These are phyloP conservation scores for Batillaria attramentaria DNA, from an alignment of 1,140 invertebrate species.

Conservation along the genomic window DNA sequence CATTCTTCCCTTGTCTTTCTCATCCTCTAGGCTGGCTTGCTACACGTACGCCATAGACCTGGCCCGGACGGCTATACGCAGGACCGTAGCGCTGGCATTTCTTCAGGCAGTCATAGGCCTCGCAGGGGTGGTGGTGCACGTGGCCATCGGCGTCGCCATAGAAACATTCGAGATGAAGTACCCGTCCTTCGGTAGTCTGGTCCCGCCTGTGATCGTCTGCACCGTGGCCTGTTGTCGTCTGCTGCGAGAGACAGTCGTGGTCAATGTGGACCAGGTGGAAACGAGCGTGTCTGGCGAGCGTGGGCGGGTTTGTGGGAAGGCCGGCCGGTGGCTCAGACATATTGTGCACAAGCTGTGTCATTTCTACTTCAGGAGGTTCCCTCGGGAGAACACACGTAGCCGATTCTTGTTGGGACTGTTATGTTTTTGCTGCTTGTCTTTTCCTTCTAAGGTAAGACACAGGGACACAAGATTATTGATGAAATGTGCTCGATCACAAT, in stretches of 20 bases:
- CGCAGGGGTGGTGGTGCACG: background rate
- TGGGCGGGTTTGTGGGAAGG: background rate
- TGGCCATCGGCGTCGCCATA: background rate
- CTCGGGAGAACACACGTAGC: background rate
- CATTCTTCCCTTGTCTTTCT: background rate
- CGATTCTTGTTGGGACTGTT: background rate
- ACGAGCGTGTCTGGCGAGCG: background rate
- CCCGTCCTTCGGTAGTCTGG: background rate
- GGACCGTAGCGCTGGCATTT: background rate
- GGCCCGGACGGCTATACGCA: background rate
- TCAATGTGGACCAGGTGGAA: background rate
- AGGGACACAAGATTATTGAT: too few species aligned
- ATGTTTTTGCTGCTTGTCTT: background rate
- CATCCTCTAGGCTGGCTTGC: background rate
- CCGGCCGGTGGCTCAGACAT: too few species aligned
- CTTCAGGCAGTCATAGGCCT: background rate
- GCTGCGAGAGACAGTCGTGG: background rate
- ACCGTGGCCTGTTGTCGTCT: background rate
- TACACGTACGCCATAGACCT: conserved; percentile 9
- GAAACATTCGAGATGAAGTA: background rate
- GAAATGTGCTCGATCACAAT: too few species aligned
- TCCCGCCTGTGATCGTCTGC: background rate
- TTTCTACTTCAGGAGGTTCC: background rate
- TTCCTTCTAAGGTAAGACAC: background rate
- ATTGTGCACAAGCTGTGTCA: background rate